A percentile compares a stretch with the other conserved stretches of the same genome.
Evolutionary conservation across 2,797 vertebrate genomes (phyloP).

Genomic region (Lagorchestes hirsutus): DNA sequence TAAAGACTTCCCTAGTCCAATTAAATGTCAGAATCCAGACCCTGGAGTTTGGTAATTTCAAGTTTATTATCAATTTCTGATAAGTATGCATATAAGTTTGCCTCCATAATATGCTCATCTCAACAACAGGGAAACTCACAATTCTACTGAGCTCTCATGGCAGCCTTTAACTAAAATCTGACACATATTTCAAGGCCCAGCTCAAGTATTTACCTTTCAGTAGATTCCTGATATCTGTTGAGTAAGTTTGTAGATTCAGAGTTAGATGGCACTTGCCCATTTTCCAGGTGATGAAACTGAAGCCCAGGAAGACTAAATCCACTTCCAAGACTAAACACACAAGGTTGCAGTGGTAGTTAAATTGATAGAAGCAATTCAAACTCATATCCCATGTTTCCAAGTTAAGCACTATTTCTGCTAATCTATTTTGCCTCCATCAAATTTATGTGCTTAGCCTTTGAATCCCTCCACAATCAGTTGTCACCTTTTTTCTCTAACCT

Average conservation of each 20-base stretch:
- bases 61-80: slow-evolving; percentile 75
- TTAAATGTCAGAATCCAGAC: slow-evolving; percentile 75
- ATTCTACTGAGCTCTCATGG: slow-evolving; percentile 40
- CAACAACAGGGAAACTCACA: not conserved
- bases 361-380: not conserved
- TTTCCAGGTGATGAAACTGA: not conserved
- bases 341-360: not conserved
- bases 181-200: not conserved
- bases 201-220: not conserved
- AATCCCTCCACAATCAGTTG: not conserved
- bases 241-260: not conserved
- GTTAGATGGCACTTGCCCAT: not conserved
- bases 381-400: not conserved
- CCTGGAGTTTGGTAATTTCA: slow-evolving; percentile 66
- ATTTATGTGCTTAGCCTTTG: not conserved
- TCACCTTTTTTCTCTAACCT: not conserved
- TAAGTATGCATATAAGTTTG: slow-evolving; percentile 46
- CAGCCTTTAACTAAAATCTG: not conserved
- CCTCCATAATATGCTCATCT: slow-evolving; percentile 39
- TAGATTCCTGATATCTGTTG: not conserved
- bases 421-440: not conserved
- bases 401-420: not conserved
- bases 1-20: slow-evolving; percentile 79
- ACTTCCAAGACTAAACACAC: not conserved
- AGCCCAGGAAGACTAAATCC: not conserved